Conservation (phyloP, 2,797 vertebrate genomes). For the Masticophis lateralis region DNA sequence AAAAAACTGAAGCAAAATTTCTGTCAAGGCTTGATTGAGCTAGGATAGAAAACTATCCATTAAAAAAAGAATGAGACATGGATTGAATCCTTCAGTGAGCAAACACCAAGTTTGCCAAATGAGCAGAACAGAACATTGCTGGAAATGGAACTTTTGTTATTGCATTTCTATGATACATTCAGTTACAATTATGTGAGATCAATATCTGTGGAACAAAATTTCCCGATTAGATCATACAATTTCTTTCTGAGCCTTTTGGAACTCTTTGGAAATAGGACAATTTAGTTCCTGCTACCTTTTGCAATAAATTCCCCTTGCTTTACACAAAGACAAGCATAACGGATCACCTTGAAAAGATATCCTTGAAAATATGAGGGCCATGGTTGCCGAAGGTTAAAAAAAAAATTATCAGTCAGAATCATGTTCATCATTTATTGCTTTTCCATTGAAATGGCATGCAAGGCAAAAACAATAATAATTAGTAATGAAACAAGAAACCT, state of each 20-base stretch:
- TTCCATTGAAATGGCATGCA: not conserved
- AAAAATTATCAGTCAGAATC: not conserved
- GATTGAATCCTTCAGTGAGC: not conserved
- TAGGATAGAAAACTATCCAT: not conserved
- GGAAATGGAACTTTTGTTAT: not conserved
- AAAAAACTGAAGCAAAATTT: constrained; percentile 7
- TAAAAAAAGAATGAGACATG: not conserved
- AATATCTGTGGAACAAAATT: not conserved
- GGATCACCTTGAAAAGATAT: not conserved
- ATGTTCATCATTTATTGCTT: not conserved
- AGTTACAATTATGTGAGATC: constrained; percentile 2
- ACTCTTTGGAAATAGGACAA: not conserved
- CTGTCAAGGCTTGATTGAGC: constrained; percentile 4
- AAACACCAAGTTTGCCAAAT: not conserved
- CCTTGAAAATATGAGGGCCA: not conserved
- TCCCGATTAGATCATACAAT: not conserved
- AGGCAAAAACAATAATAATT: not conserved
- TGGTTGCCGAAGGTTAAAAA: not conserved
- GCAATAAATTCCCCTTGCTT: not conserved
- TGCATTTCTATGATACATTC: not conserved
- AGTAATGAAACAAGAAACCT: not conserved
- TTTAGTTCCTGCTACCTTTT: not conserved
- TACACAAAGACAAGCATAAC: not conserved
- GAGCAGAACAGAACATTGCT: not conserved
- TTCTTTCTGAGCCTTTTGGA: not conserved